Conservation (phyloP, 2,888 invertebrate species). For the Megaustenia siamemsis region DNA sequence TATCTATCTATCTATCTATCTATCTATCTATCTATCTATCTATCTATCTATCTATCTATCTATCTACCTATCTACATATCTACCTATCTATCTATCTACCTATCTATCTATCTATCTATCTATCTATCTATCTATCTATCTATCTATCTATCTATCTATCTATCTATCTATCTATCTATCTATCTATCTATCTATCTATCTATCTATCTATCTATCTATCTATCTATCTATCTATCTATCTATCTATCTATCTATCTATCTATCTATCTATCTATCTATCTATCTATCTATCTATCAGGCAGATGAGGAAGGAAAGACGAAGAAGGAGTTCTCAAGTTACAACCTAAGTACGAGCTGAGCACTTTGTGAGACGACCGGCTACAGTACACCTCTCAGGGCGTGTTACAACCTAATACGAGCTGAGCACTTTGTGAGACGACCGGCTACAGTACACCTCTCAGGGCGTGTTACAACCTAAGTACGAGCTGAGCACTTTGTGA, state of each 20-base stretch:
- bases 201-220: neutral
- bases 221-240: slow-evolving; percentile 1
- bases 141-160: neutral
- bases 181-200: neutral
- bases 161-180: neutral
- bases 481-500: too few species aligned
- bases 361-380: too few species aligned
- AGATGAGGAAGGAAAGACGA: too few species aligned
- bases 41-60: slow-evolving; percentile 5
- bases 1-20: neutral
- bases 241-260: slow-evolving; percentile 9
- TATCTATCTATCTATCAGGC: slow-evolving; percentile 2
- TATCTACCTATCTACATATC: neutral
- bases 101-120: slow-evolving; percentile 5
- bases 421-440: too few species aligned
- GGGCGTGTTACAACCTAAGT: too few species aligned
- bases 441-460: too few species aligned
- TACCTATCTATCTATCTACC: neutral
- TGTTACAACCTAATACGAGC: too few species aligned
- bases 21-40: slow-evolving; percentile 6
- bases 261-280: slow-evolving; percentile 9
- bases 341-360: too few species aligned
- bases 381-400: too few species aligned
- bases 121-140: slow-evolving; percentile 5
- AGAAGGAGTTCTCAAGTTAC: too few species aligned